Percentiles rank a stretch among this genome's conserved stretches.
Evolutionary conservation across 1,140 invertebrate species (phyloP).

Genomic region (Metaphire vulgaris): DNA sequence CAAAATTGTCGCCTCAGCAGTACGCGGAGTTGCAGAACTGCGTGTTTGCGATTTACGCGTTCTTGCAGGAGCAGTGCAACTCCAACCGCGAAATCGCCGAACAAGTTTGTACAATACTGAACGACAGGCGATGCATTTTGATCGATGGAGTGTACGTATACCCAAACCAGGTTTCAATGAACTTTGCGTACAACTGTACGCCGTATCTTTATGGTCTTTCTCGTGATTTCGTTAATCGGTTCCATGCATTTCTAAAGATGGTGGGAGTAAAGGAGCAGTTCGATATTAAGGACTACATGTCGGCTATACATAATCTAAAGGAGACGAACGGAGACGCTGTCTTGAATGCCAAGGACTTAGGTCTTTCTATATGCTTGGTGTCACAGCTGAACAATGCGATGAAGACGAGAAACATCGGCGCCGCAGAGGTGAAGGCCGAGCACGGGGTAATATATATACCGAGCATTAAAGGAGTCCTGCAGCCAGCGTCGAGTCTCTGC

Average conservation of each 20-base stretch:
- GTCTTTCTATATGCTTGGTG: neutral
- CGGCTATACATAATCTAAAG: neutral
- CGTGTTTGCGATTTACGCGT: neutral
- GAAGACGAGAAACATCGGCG: neutral
- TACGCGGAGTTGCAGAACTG: slow-evolving; percentile 7
- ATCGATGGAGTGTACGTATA: neutral
- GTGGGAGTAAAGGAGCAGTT: neutral
- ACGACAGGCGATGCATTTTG: neutral
- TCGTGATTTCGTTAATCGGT: neutral
- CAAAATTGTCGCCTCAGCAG: neutral
- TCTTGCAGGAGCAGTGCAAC: slow-evolving; percentile 21
- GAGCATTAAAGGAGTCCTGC: neutral
- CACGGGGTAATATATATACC: neutral
- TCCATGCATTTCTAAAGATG: neutral
- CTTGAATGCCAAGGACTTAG: neutral
- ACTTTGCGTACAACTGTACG: slow-evolving; percentile 4
- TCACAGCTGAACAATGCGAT: neutral
- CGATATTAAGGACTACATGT: neutral
- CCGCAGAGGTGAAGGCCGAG: neutral
- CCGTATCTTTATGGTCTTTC: neutral
- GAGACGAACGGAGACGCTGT: neutral
- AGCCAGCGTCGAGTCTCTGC: slow-evolving; percentile 26
- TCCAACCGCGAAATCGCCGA: neutral
- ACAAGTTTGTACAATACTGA: neutral
- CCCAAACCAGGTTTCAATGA: neutral